A percentile compares a stretch with the other conserved stretches of the same genome.
These are phyloP conservation scores for Adelognathus sp. DNA, from an alignment of 2,888 invertebrate species.

Conservation along the genomic window DNA sequence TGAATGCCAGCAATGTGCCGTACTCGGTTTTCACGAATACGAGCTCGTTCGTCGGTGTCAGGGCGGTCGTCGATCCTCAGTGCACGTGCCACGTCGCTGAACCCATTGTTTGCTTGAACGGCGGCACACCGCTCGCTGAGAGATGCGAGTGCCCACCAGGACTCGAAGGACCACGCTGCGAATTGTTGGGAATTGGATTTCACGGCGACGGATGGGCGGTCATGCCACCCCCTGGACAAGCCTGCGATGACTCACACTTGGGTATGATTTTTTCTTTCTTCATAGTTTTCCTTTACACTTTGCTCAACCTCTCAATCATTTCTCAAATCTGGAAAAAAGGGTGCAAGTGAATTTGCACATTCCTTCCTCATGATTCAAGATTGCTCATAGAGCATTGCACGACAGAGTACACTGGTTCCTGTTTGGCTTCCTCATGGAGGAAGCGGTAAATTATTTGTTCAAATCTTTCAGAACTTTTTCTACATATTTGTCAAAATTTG, in stretches of 20 bases:
- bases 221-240: conserved; percentile 90
- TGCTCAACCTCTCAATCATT: too few relatives aligned
- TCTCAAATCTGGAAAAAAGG: too few relatives aligned
- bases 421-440: too few relatives aligned
- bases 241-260: conserved; percentile 90
- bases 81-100: conserved; percentile 87
- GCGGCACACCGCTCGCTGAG: conserved; percentile 85
- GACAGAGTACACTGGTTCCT: too few relatives aligned
- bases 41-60: conserved; percentile 96
- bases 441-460: too few relatives aligned
- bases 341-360: too few relatives aligned
- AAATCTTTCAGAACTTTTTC: too few relatives aligned
- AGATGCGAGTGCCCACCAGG: conserved; percentile 91
- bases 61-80: conserved; percentile 90
- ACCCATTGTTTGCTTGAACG: conserved; percentile 88
- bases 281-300: neutral
- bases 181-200: conserved; percentile 93
- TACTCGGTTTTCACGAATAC: conserved; percentile 95
- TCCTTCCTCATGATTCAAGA: neutral
- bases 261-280: conserved; percentile 63
- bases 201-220: conserved; percentile 96
- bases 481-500: too few relatives aligned
- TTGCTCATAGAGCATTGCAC: too few relatives aligned
- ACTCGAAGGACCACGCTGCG: conserved; percentile 93
- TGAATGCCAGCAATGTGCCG: conserved; percentile 89